Base-by-base conservation (phyloP, 2,113 vertebrate genomes). In the Apeltes quadracus region DNA sequence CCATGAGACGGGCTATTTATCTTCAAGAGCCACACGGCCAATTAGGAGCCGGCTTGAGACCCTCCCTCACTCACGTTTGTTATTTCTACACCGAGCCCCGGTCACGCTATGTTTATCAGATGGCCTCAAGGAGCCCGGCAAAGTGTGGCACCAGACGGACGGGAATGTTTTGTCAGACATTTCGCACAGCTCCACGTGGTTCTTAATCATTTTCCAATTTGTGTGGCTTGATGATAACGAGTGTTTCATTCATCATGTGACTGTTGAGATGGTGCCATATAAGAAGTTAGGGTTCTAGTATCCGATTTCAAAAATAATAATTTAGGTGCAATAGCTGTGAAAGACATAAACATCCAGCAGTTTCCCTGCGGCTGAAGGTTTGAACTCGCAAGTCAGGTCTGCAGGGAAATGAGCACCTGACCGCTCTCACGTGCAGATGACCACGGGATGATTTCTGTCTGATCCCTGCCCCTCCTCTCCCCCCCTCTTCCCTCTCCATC, bases 101-200 rank as follows among this genome's bases (percentile, higher is more conserved):
- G 83, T 90, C 89, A 91, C 82, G 87, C 87, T 79, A 83, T 91
- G 89, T 91, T 91, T 89, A 90, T 88, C 84, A 88, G 83, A 88
- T 73, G 39, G 57, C 56, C 68, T 78, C 67, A 59, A 81, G 89
- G 78, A 74, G 80, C 81, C 82, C 48, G 63, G 82, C 80, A 69
- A 41, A 77, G 75, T 36, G 69, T 73, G 72, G 81, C 81, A 79
- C 65, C 71, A 46, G 15, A 55, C 22, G 55, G 73, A 78, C 57
- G 29, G 36, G 59, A 74, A 39, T 23, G 75, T 56, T 56, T 76
- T 64, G 70, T 75, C 61, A 62, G 64, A 76, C 71, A 39, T 43
- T 54, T 38, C 13, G 11, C 66, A 22, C 16, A 15, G 50, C 11
- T 57, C 67, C 51, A 38, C 22, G 5, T 59, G 71, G 25, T 70